These are phyloP conservation scores for Haliclona indistincta DNA, from an alignment of 37 sponge, comb jelly and placozoan genomes.

Conservation along the genomic window DNA sequence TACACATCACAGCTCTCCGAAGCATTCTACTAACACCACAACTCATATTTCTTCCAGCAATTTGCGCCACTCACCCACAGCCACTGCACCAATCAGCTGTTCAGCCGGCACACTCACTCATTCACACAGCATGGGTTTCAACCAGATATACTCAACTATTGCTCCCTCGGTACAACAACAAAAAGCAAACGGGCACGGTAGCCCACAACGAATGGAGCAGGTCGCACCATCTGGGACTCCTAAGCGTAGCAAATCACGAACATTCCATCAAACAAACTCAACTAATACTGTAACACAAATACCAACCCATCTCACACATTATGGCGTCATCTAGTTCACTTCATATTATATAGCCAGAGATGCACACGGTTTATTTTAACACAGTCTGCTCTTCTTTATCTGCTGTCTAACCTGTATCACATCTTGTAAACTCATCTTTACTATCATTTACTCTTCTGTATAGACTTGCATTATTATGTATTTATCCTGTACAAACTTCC, in stretches of 20 bases:
- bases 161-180: no score
- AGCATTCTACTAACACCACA: not conserved
- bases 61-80: not conserved
- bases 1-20: not conserved
- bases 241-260: no score
- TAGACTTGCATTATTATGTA: no score
- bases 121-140: not conserved
- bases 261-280: no score
- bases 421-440: not conserved
- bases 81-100: not conserved
- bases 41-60: slow-evolving; percentile 3
- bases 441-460: not conserved
- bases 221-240: no score
- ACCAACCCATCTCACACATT: not conserved
- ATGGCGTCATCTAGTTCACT: not conserved
- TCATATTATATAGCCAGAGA: not conserved
- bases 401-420: not conserved
- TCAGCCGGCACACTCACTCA: not conserved
- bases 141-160: no score
- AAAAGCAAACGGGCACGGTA: no score
- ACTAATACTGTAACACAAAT: not conserved
- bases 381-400: not conserved
- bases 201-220: no score
- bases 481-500: no score
- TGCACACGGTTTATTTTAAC: not conserved